phyloP scores from a whole-genome alignment of 2,888 invertebrate genomes.

The Limenitis arthemis region DNA sequence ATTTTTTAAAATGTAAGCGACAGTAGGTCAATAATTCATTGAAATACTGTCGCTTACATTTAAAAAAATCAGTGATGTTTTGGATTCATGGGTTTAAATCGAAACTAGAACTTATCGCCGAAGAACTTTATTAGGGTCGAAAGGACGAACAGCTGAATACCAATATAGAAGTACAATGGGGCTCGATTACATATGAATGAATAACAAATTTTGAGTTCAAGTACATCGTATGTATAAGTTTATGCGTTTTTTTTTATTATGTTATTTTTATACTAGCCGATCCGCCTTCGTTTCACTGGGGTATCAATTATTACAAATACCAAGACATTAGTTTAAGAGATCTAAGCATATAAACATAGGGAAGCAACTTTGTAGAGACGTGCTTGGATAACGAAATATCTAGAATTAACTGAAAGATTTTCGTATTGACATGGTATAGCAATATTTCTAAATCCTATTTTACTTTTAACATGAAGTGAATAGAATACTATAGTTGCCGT shows the following conservation, averaged over 20 bases:
- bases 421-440: no score
- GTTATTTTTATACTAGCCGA: constrained; percentile 22
- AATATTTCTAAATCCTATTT: neutral
- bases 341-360: no score
- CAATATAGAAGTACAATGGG: constrained; percentile 35
- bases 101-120: constrained; percentile 6
- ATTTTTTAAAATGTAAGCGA: no score
- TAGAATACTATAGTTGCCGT: constrained; percentile 11
- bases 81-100: neutral
- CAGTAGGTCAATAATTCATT: no score
- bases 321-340: no score
- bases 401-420: no score
- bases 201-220: constrained; percentile 39
- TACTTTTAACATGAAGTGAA: neutral
- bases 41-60: no score
- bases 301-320: no score
- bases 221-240: constrained; percentile 35
- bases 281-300: neutral
- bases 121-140: constrained; percentile 27
- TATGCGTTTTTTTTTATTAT: constrained; percentile 43
- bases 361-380: no score
- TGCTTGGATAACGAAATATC: no score
- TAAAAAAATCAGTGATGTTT: no score
- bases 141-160: constrained; percentile 28
- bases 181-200: constrained; percentile 42